Evolutionary conservation across 2,888 invertebrate species (phyloP).

Genomic region (Cheilosia soror): DNA sequence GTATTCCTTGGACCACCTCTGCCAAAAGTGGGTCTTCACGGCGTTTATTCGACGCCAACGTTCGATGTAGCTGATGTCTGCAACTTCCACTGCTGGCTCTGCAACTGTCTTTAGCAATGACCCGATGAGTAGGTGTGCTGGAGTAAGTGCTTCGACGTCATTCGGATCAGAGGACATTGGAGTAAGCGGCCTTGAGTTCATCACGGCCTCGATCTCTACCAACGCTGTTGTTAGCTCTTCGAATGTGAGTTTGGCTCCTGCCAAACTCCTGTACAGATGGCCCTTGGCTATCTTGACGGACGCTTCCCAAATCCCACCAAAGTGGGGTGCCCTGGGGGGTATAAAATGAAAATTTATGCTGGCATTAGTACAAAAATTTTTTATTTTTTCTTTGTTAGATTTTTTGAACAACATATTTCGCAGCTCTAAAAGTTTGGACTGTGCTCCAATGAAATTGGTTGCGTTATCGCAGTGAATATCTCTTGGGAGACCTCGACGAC

Average conservation of each 20-base stretch:
- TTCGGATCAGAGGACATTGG: background rate
- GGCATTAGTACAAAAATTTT: background rate
- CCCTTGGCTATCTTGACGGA: background rate
- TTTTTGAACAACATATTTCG: slow-evolving; percentile 6
- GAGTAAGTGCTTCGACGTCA: slow-evolving; percentile 3
- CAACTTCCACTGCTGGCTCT: slow-evolving; percentile 3
- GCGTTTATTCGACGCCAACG: background rate
- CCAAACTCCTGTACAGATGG: no score
- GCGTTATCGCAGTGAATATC: background rate
- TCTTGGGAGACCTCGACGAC: background rate
- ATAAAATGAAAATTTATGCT: slow-evolving; percentile 8
- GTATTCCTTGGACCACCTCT: background rate
- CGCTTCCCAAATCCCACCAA: slow-evolving; percentile 7
- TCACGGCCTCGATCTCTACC: background rate
- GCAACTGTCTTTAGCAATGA: slow-evolving; percentile 5
- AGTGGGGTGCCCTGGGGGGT: background rate
- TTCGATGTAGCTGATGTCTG: background rate
- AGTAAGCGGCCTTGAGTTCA: background rate
- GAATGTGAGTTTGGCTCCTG: background rate
- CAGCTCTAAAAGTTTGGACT: slow-evolving; percentile 1
- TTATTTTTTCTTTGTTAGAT: background rate
- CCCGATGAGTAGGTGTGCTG: slow-evolving; percentile 12
- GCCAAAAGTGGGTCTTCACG: no score
- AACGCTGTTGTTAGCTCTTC: background rate
- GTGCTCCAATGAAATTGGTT: slow-evolving; percentile 15